Conservation (phyloP, 2,113 vertebrate genomes). For the Aramus guarauna region DNA sequence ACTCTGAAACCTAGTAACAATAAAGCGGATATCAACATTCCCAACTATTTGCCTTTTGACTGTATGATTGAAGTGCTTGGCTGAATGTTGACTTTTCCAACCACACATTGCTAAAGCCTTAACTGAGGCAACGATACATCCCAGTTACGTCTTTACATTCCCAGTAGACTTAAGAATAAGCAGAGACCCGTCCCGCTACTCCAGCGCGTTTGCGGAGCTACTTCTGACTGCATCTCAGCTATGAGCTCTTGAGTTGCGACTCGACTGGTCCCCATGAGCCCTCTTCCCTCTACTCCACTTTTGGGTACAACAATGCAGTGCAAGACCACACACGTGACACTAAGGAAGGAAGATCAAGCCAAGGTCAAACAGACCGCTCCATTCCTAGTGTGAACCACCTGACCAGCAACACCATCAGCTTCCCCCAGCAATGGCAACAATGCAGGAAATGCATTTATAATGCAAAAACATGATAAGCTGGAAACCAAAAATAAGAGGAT, state of each 20-base stretch:
- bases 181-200: background rate
- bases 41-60: background rate
- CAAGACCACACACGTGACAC: accelerated
- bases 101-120: background rate
- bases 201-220: background rate
- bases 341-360: background rate
- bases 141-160: background rate
- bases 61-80: background rate
- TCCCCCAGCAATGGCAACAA: background rate
- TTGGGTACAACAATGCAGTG: background rate
- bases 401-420: background rate
- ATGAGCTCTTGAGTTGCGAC: background rate
- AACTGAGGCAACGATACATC: background rate
- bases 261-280: accelerated
- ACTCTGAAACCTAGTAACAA: background rate
- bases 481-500: background rate
- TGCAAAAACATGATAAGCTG: background rate
- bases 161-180: background rate
- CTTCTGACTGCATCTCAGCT: background rate
- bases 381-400: background rate
- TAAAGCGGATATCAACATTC: background rate
- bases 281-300: background rate
- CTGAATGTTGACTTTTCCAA: background rate
- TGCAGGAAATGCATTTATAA: background rate
- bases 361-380: background rate